These are phyloP conservation scores for Scaptomyza reducta DNA, from an alignment of 2,888 invertebrate species.

Conservation along the genomic window DNA sequence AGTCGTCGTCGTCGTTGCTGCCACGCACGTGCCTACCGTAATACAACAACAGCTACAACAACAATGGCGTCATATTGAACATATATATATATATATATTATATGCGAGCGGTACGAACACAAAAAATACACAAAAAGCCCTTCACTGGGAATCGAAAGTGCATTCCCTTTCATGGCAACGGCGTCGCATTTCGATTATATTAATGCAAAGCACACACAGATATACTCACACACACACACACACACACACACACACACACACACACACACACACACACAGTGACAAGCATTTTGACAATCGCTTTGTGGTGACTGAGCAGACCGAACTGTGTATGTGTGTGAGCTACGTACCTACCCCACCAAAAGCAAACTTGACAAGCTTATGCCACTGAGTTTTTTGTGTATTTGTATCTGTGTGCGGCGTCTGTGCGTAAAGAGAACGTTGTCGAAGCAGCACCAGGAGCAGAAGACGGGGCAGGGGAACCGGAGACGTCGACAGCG, in stretches of 20 bases:
- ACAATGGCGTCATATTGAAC: slow-evolving; percentile 74
- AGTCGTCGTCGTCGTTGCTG: slow-evolving; percentile 45
- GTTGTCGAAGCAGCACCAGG: slow-evolving; percentile 18
- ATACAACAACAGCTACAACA: slow-evolving; percentile 65
- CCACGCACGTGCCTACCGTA: slow-evolving; percentile 80
- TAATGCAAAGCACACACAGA: slow-evolving; percentile 73
- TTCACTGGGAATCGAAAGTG: slow-evolving; percentile 76
- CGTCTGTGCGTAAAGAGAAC: slow-evolving; percentile 43
- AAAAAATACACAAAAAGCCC: slow-evolving; percentile 44
- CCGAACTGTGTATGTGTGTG: slow-evolving; percentile 36
- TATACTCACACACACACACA: slow-evolving; percentile 18
- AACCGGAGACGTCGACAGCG: slow-evolving; percentile 40
- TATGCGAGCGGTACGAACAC: slow-evolving; percentile 46
- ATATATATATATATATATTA: slow-evolving; percentile 37
- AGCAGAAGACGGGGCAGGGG: slow-evolving; percentile 21
- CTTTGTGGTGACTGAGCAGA: slow-evolving; percentile 56
- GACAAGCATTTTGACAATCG: slow-evolving; percentile 35
- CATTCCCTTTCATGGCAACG: slow-evolving; percentile 78
- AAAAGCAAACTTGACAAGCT: slow-evolving; percentile 80
- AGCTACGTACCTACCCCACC: slow-evolving; percentile 82
- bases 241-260: not conserved
- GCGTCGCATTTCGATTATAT: slow-evolving; percentile 77
- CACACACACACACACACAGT: not conserved
- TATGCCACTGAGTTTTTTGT: slow-evolving; percentile 34
- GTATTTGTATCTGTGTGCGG: slow-evolving; percentile 26